Evolutionary conservation across 2,888 invertebrate species (phyloP).

Genomic region (Epirrhoe alternata): DNA sequence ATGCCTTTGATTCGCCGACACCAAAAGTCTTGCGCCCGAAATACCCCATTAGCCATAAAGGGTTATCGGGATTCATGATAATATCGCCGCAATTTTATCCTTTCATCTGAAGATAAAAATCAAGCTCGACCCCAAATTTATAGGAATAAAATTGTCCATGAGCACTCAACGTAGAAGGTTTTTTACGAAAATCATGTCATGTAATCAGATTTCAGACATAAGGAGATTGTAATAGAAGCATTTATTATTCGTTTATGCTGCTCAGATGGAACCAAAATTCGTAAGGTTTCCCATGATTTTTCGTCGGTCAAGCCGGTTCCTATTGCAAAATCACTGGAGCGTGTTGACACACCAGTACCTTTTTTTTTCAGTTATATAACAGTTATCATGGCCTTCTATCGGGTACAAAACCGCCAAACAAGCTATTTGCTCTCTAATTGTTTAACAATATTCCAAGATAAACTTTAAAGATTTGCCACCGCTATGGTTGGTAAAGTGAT

Average conservation of each 20-base stretch:
- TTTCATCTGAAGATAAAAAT: slow-evolving; percentile 28
- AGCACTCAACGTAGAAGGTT: slow-evolving; percentile 26
- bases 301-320: slow-evolving; percentile 22
- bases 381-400: slow-evolving; percentile 51
- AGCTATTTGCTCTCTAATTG: slow-evolving; percentile 6
- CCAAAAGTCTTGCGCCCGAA: slow-evolving; percentile 20
- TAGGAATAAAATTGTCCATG: slow-evolving; percentile 25
- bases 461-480: slow-evolving; percentile 1
- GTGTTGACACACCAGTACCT: slow-evolving; percentile 34
- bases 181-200: slow-evolving; percentile 32
- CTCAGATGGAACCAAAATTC: slow-evolving; percentile 23
- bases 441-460: slow-evolving; percentile 1
- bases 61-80: slow-evolving; percentile 34
- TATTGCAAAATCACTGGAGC: slow-evolving; percentile 34
- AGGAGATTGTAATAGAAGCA: background rate
- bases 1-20: slow-evolving; percentile 32
- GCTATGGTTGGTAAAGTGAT: background rate
- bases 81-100: slow-evolving; percentile 34
- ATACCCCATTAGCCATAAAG: slow-evolving; percentile 26
- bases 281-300: slow-evolving; percentile 23
- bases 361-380: slow-evolving; percentile 49
- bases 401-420: slow-evolving; percentile 45
- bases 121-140: slow-evolving; percentile 21
- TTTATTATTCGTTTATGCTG: slow-evolving; percentile 20
- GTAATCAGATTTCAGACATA: slow-evolving; percentile 16